Evolutionary conservation across 2,888 invertebrate species (phyloP).

Genomic region (Cataglyphis livida): DNA sequence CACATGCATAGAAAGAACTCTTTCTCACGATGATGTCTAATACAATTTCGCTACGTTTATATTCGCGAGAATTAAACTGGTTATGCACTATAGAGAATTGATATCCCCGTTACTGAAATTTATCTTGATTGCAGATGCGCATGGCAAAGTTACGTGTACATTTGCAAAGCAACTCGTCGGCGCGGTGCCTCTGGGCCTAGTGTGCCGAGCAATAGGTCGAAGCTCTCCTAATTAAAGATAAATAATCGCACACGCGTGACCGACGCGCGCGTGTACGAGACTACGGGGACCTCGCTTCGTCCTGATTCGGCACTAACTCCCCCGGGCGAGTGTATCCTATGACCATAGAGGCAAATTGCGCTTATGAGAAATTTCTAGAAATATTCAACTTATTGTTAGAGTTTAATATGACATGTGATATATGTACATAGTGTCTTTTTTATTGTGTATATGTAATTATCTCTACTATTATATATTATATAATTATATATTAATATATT

Average conservation of each 20-base stretch:
- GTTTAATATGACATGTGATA: neutral
- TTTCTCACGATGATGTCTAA: neutral
- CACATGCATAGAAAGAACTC: neutral
- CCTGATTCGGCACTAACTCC: conserved; percentile 57
- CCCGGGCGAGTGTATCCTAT: conserved; percentile 59
- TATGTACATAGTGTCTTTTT: neutral
- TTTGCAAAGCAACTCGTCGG: conserved; percentile 32
- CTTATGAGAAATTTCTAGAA: conserved; percentile 54
- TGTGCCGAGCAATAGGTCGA: conserved; percentile 73
- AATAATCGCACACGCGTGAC: conserved; percentile 69
- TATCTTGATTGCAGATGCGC: conserved; percentile 24
- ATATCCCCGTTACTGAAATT: conserved; percentile 5
- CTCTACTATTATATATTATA: neutral
- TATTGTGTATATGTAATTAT: neutral
- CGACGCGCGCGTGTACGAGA: conserved; percentile 65
- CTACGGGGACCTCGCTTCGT: conserved; percentile 63
- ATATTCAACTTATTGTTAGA: neutral
- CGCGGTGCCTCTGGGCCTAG: conserved; percentile 55
- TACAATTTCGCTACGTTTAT: conserved; percentile 6
- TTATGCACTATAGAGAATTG: neutral
- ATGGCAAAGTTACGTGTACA: conserved; percentile 21
- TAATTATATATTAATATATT: neutral
- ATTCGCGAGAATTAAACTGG: neutral
- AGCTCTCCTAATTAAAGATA: conserved; percentile 76
- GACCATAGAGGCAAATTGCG: conserved; percentile 53